Evolutionary conservation across 1,140 invertebrate species (phyloP).

Genomic region (Tribolium castaneum): DNA sequence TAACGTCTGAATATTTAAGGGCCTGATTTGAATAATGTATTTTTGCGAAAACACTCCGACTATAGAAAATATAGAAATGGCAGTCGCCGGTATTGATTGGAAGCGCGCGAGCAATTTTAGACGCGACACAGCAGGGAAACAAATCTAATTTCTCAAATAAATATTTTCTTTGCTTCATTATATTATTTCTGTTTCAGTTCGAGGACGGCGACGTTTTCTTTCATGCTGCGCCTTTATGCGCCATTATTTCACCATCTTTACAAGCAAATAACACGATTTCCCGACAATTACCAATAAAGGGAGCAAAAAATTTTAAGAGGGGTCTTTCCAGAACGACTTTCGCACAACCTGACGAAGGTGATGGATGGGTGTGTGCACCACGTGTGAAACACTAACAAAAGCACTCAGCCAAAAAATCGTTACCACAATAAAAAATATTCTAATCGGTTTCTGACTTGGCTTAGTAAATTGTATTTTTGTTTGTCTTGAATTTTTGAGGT

Average conservation of each 20-base stretch:
- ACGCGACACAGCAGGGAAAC: slow-evolving; percentile 58
- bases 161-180: slow-evolving; percentile 63
- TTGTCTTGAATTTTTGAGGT: no score
- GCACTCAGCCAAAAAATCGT: no score
- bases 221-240: slow-evolving; percentile 55
- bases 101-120: slow-evolving; percentile 50
- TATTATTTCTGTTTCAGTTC: slow-evolving; percentile 63
- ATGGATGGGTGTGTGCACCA: slow-evolving; percentile 57
- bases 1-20: slow-evolving; percentile 48
- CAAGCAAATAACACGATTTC: slow-evolving; percentile 34
- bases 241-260: slow-evolving; percentile 59
- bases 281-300: slow-evolving; percentile 15
- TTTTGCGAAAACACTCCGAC: slow-evolving; percentile 51
- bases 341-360: slow-evolving; percentile 57
- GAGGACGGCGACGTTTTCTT: slow-evolving; percentile 54
- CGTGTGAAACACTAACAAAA: slow-evolving; percentile 48
- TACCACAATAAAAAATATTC: no score
- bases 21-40: slow-evolving; percentile 53
- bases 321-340: not conserved
- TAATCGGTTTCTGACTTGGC: no score
- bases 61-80: slow-evolving; percentile 53
- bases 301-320: not conserved
- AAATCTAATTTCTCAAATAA: slow-evolving; percentile 64
- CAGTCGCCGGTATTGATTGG: slow-evolving; percentile 56
- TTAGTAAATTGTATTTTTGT: no score